Conservation (phyloP, 2,888 invertebrate genomes). For the Nomada goodeniana region DNA sequence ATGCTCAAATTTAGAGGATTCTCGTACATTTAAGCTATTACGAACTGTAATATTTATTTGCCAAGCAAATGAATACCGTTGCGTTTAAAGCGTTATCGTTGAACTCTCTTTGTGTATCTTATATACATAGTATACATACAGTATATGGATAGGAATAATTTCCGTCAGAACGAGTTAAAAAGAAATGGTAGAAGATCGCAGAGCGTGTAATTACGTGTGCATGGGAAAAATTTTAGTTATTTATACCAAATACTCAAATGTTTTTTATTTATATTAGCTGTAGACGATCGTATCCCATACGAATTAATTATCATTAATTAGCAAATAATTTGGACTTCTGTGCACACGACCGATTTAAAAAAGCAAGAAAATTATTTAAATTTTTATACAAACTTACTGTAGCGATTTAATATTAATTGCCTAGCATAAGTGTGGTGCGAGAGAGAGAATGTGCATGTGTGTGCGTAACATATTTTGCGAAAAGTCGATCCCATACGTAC, state of each 20-base stretch:
- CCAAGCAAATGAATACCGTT: no score
- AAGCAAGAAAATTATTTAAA: not conserved
- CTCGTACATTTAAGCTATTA: no score
- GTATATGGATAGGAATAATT: not conserved
- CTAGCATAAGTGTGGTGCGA: not conserved
- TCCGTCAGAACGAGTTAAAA: not conserved
- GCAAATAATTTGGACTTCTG: not conserved
- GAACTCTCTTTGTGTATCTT: no score
- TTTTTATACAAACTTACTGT: conserved; percentile 5
- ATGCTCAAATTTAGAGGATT: no score
- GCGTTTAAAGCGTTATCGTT: no score
- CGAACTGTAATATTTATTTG: no score
- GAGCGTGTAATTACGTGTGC: not conserved
- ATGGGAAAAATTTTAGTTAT: conserved; percentile 10
- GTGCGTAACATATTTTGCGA: no score
- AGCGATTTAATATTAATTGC: no score
- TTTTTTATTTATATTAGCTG: conserved; percentile 33
- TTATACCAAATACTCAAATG: conserved; percentile 43
- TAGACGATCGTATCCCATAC: not conserved
- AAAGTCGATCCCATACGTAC: not conserved
- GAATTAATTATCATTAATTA: not conserved
- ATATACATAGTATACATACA: not conserved
- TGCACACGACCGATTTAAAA: not conserved
- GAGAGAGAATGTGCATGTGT: no score
- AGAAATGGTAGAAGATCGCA: not conserved